Evolutionary conservation across 2,888 invertebrate species (phyloP).

Genomic region (Gasteruption jaculator): DNA sequence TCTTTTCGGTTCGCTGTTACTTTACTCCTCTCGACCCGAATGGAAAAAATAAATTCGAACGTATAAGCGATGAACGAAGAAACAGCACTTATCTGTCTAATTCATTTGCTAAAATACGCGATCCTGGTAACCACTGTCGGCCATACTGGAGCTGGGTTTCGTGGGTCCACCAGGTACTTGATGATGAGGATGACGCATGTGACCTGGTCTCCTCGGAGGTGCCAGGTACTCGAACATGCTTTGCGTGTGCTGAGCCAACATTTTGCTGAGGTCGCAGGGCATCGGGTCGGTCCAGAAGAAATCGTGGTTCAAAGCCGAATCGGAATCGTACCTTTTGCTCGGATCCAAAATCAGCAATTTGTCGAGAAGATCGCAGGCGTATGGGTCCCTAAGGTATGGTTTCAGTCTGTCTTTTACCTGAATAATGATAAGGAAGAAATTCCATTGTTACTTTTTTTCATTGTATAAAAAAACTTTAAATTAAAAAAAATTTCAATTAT

Average conservation of each 20-base stretch:
- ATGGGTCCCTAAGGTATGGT: slow-evolving; percentile 86
- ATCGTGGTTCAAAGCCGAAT: slow-evolving; percentile 92
- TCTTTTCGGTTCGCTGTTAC: no score
- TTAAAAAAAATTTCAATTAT: slow-evolving; percentile 5
- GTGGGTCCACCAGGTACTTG: slow-evolving; percentile 54
- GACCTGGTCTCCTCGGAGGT: slow-evolving; percentile 67
- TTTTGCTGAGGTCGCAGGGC: slow-evolving; percentile 86
- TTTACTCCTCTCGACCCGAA: no score
- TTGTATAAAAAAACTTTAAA: slow-evolving; percentile 9
- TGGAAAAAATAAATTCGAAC: no score
- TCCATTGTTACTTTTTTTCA: slow-evolving; percentile 5
- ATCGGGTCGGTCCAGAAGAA: slow-evolving; percentile 99
- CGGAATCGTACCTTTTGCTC: slow-evolving; percentile 79
- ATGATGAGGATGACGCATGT: slow-evolving; percentile 67
- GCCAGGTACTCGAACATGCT: slow-evolving; percentile 95
- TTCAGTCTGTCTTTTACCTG: slow-evolving; percentile 76
- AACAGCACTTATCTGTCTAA: no score
- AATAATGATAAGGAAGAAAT: slow-evolving; percentile 21
- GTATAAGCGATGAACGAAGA: no score
- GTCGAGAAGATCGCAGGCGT: slow-evolving; percentile 90
- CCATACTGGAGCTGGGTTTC: slow-evolving; percentile 57
- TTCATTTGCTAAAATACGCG: slow-evolving; percentile 69
- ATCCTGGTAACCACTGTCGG: slow-evolving; percentile 82
- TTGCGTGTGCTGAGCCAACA: slow-evolving; percentile 84
- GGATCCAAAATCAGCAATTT: slow-evolving; percentile 90